These are phyloP conservation scores for Ectemnius cavifrons DNA, from an alignment of 2,888 invertebrate species.

Conservation along the genomic window DNA sequence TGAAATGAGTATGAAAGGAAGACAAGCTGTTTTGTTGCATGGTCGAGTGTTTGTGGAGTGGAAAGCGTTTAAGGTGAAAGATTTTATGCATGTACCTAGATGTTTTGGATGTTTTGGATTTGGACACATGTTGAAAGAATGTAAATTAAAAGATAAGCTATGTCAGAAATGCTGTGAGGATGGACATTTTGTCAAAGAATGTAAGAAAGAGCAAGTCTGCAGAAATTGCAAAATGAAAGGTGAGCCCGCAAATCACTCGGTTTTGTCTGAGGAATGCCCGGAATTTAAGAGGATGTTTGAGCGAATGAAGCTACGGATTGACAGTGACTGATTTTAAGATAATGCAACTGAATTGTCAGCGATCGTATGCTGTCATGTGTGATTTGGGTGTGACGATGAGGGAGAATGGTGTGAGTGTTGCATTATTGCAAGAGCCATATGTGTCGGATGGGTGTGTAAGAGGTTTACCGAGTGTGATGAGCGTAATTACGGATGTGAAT, in stretches of 20 bases:
- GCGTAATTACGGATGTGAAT: neutral
- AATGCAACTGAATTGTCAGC: slow-evolving; percentile 14
- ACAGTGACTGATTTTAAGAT: neutral
- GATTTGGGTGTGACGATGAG: neutral
- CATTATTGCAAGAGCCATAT: slow-evolving; percentile 25
- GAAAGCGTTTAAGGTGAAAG: slow-evolving; percentile 9
- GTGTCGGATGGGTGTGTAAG: neutral
- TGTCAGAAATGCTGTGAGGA: slow-evolving; percentile 3
- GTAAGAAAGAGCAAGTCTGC: neutral
- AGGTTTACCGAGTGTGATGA: neutral
- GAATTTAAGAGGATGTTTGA: neutral
- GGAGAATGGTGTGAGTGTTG: neutral
- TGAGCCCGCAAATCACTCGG: neutral
- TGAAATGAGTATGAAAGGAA: slow-evolving; percentile 3
- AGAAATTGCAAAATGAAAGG: slow-evolving; percentile 13
- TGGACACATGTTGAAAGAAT: slow-evolving; percentile 18
- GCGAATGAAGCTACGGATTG: neutral
- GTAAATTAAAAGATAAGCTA: neutral
- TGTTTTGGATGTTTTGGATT: too few species aligned
- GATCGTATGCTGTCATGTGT: slow-evolving; percentile 15
- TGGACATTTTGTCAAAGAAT: neutral
- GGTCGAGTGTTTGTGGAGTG: slow-evolving; percentile 11
- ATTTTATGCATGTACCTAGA: too few species aligned
- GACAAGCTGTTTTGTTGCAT: neutral
- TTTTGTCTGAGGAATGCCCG: neutral